Evolutionary conservation across 2,888 invertebrate species (phyloP).

Genomic region (Ecdyonurus torrentis): DNA sequence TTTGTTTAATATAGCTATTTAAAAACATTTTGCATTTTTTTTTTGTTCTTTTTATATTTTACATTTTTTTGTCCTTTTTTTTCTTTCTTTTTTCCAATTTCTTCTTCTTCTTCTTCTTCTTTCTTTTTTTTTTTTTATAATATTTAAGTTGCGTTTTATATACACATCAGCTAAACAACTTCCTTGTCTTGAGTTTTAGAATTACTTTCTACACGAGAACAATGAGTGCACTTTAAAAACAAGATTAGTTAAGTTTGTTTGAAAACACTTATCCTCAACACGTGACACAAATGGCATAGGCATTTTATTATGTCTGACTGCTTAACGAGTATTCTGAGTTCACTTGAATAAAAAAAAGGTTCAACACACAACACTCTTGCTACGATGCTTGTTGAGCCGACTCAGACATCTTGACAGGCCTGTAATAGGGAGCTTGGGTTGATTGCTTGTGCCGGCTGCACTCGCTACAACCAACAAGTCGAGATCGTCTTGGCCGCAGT

Average conservation of each 20-base stretch:
- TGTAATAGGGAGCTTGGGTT: background rate
- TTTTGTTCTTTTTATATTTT: no score
- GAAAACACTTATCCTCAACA: background rate
- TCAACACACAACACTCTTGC: background rate
- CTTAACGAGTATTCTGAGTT: background rate
- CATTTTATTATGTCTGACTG: background rate
- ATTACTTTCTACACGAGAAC: no score
- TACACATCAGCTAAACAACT: no score
- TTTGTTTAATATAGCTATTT: no score
- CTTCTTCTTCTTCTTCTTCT: no score
- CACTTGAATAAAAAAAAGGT: background rate
- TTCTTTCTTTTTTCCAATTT: no score
- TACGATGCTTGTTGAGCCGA: background rate
- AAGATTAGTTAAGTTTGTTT: background rate
- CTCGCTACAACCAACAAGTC: background rate
- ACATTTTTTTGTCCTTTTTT: no score
- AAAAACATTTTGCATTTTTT: no score
- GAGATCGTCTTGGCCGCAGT: background rate
- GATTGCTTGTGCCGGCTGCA: background rate
- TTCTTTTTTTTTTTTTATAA: no score
- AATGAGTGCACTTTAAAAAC: background rate
- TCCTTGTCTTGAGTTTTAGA: no score
- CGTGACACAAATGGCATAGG: background rate
- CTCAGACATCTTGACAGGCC: background rate
- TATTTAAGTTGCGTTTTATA: no score